These are phyloP conservation scores for Zaprionus gabonicus DNA, from an alignment of 1,140 invertebrate genomes.

Conservation along the genomic window DNA sequence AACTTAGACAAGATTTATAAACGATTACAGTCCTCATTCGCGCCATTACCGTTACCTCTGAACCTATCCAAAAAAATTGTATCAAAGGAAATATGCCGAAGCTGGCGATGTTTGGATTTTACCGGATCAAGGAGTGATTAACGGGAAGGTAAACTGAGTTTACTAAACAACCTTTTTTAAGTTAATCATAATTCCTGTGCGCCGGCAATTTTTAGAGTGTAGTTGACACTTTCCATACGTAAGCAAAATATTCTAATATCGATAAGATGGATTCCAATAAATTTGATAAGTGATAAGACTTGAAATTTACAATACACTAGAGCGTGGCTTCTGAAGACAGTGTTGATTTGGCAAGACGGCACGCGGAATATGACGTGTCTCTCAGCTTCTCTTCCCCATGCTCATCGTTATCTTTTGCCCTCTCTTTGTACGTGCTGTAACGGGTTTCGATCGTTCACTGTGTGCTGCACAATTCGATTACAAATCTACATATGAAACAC, in stretches of 20 bases:
- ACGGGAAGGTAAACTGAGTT: background rate
- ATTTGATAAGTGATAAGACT: constrained; percentile 58
- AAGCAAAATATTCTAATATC: constrained; percentile 17
- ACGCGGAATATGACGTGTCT: constrained; percentile 65
- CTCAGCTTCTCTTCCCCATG: constrained; percentile 46
- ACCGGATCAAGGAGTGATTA: too few species aligned
- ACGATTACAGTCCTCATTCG: too few species aligned
- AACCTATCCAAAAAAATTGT: too few species aligned
- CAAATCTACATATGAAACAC: constrained; percentile 36
- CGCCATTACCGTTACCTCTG: too few species aligned
- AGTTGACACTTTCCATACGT: constrained; percentile 10
- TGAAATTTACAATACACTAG: constrained; percentile 50
- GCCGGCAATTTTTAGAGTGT: background rate
- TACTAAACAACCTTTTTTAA: background rate
- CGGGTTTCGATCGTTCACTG: constrained; percentile 59
- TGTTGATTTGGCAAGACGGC: constrained; percentile 55
- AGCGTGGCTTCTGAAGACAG: constrained; percentile 70
- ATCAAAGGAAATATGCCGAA: too few species aligned
- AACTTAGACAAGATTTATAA: background rate
- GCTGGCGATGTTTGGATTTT: too few species aligned
- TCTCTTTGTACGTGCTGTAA: constrained; percentile 47
- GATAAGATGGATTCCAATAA: constrained; percentile 43
- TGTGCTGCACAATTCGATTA: constrained; percentile 59
- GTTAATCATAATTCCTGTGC: background rate
- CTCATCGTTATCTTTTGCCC: constrained; percentile 35